These are phyloP conservation scores for Cosmia pyralina DNA, from an alignment of 2,888 invertebrate species.

Conservation along the genomic window DNA sequence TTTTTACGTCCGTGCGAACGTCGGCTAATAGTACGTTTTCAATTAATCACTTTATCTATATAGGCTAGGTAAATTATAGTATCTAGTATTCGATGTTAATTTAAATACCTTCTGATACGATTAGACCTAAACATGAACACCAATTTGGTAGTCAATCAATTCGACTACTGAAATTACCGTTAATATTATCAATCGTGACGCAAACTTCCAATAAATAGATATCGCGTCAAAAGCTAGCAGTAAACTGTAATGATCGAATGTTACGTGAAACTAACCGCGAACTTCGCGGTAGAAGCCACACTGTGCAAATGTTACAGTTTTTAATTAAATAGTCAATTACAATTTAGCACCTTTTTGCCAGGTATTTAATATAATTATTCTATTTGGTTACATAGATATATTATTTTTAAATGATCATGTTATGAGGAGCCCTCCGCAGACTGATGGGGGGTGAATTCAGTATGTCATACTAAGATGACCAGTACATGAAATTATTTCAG, in stretches of 20 bases:
- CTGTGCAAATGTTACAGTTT: not conserved
- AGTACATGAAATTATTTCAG: too few species aligned
- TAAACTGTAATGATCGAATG: not conserved
- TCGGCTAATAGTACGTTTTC: not conserved
- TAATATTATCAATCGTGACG: not conserved
- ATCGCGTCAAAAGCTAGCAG: not conserved
- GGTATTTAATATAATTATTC: not conserved
- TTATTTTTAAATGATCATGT: not conserved
- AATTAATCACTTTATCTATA: not conserved
- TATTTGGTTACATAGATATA: not conserved
- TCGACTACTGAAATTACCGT: too few species aligned
- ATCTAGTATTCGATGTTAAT: too few species aligned
- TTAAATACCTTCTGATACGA: too few species aligned
- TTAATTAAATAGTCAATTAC: too few species aligned
- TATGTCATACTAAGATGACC: too few species aligned
- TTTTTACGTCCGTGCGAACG: too few species aligned
- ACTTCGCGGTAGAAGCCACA: too few species aligned
- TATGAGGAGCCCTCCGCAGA: too few species aligned
- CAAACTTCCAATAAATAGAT: not conserved
- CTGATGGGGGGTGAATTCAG: too few species aligned
- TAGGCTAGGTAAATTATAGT: not conserved
- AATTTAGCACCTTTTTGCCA: not conserved
- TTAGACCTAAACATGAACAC: too few species aligned
- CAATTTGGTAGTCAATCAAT: too few species aligned
- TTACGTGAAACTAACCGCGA: not conserved